These are phyloP conservation scores for Thyatira batis DNA, from an alignment of 2,888 invertebrate genomes.

Conservation along the genomic window DNA sequence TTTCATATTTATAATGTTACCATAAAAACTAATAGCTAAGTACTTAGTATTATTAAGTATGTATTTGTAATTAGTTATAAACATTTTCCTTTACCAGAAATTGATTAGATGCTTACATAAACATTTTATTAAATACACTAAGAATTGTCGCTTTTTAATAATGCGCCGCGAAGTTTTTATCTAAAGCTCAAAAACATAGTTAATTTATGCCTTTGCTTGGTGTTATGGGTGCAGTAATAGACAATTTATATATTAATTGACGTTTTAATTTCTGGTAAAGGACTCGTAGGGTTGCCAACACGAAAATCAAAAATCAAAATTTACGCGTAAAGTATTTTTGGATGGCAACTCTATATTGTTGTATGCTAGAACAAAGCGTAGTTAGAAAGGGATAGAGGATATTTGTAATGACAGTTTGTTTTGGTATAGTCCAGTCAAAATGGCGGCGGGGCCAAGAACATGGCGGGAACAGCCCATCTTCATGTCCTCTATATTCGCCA, in stretches of 20 bases:
- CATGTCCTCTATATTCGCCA: constrained; percentile 58
- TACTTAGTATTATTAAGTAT: neutral
- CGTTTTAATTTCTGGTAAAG: neutral
- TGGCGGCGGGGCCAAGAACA: constrained; percentile 13
- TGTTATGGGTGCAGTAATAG: neutral
- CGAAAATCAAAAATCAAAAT: neutral
- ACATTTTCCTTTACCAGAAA: neutral
- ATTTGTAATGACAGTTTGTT: constrained; percentile 8
- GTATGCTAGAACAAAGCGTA: constrained; percentile 9
- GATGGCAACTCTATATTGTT: neutral
- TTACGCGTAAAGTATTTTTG: neutral
- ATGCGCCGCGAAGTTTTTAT: neutral
- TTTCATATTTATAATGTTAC: neutral
- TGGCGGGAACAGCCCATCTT: constrained; percentile 39
- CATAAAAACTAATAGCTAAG: neutral
- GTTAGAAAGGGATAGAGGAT: constrained; percentile 7
- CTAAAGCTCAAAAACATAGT: neutral
- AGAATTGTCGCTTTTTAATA: neutral
- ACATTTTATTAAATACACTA: no score
- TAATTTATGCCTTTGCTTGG: neutral
- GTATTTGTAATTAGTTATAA: neutral
- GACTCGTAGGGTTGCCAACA: neutral
- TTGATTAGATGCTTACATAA: neutral
- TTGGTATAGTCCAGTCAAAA: constrained; percentile 4
- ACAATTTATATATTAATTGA: neutral